Evolutionary conservation across 2,113 vertebrate species (phyloP).

Genomic region (Petrocephalus zakoni): DNA sequence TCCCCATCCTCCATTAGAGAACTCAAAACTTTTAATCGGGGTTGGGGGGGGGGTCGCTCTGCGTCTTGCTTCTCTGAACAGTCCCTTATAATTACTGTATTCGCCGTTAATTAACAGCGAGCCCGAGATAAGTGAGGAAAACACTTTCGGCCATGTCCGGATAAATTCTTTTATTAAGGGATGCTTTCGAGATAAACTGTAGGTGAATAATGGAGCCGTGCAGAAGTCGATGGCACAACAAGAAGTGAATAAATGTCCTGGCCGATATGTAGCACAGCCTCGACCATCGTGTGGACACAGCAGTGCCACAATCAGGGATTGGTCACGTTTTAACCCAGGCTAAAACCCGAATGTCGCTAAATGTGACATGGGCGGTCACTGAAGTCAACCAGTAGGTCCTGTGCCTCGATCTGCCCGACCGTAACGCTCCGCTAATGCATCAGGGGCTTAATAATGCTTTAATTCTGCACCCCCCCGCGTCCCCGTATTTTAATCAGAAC

Average conservation of each 20-base stretch:
- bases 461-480: not conserved
- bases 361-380: not conserved
- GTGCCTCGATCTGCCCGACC: not conserved
- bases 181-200: not conserved
- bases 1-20: constrained; percentile 2
- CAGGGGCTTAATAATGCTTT: not conserved
- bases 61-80: not conserved
- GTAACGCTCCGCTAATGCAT: not conserved
- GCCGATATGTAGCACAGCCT: not conserved
- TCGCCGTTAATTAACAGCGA: constrained; percentile 5
- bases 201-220: constrained; percentile 7
- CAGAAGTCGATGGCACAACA: not conserved
- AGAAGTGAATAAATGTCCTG: not conserved
- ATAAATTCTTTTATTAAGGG: constrained; percentile 14
- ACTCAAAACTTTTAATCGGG: not conserved
- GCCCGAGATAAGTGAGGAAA: constrained; percentile 13
- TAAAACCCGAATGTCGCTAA: not conserved
- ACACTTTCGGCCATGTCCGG: not conserved
- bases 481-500: constrained; percentile 4
- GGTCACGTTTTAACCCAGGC: not conserved
- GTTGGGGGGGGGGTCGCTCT: not conserved
- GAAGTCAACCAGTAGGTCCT: not conserved
- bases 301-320: not conserved
- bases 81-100: constrained; percentile 10
- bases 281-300: not conserved